phyloP scores from a whole-genome alignment of 37 sponge, comb jelly and placozoan genomes.

The Oscarella lobularis region DNA sequence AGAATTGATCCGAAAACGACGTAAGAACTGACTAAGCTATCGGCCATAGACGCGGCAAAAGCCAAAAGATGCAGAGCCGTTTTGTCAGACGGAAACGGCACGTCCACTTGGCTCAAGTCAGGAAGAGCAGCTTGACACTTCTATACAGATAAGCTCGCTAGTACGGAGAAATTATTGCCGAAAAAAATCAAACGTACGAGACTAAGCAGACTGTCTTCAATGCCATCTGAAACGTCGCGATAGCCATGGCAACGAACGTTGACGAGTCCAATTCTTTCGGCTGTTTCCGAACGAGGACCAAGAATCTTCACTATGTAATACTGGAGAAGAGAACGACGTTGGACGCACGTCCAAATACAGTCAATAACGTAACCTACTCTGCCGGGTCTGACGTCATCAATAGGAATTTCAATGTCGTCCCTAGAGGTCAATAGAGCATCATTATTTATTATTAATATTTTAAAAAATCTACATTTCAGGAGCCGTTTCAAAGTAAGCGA shows the following conservation, averaged over 20 bases:
- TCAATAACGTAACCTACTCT: neutral
- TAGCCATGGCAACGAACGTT: neutral
- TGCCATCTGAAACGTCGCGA: neutral
- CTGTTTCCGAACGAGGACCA: neutral
- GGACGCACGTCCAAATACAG: neutral
- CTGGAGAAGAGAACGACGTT: neutral
- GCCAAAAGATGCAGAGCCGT: neutral
- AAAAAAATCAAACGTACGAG: neutral
- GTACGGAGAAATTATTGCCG: neutral
- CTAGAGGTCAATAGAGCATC: no score
- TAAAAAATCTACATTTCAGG: neutral
- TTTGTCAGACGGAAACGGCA: neutral
- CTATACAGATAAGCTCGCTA: neutral
- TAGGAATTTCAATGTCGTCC: neutral
- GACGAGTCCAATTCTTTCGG: neutral
- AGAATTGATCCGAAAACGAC: no score
- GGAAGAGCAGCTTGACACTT: neutral
- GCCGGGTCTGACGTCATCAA: slow-evolving; percentile 5
- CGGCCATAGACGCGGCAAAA: neutral
- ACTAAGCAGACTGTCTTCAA: neutral
- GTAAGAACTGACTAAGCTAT: neutral
- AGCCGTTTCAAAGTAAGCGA: neutral
- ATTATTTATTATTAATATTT: no score
- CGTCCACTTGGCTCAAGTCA: neutral
- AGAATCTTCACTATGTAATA: neutral